Evolutionary conservation across 2,113 vertebrate genomes (phyloP), one percentile per base, ranked within the genome.

Genomic region (Anoplopoma fimbria): DNA sequence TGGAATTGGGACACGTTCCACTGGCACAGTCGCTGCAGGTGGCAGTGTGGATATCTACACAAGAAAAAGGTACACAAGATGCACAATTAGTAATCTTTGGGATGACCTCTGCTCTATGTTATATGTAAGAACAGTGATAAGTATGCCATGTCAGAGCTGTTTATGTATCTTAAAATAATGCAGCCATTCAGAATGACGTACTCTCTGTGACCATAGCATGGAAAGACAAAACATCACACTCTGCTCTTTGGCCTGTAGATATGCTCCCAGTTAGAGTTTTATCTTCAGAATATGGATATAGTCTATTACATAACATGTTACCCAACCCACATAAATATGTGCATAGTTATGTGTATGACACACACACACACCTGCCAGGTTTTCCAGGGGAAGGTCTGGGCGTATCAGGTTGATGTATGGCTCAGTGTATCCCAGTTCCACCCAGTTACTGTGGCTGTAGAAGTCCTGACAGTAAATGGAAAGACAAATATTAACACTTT

Each of bases 381-480:
- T 95, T 58, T 93, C 91, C 7, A 95, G 72, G 23, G 88, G 88
- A 9, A 89, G 90, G 63, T 93, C 87, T 42, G 87, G 90, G 5
- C 69, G 88, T 67, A 95, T 83, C 12, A 95, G 93, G 69, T 91
- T 93, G n/a, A n/a, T 15, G 38, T 92, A 94, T 13, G 94, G 89
- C 27, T 87, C 78, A 42, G 62, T 85, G 88, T 93, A 13, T 15
- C 92, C 93, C 80, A 95, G 58, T 75, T 95, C 95, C 76, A 95
- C 94, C 95, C 95, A 95, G 88, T 95, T 95, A 85, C 90, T 95
- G 87, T 95, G 94, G 76, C 94, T 95, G 90, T 95, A 95, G 81
- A 95, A 95, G 71, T 95, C 95, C 95, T 95, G 69, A 67, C 6
- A 58, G 27, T 53, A 34, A 25, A 90, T 1, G 9, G 21, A 58